Base-by-base conservation (phyloP, 2,113 vertebrate species). In the Ageneiosus marmoratus region DNA sequence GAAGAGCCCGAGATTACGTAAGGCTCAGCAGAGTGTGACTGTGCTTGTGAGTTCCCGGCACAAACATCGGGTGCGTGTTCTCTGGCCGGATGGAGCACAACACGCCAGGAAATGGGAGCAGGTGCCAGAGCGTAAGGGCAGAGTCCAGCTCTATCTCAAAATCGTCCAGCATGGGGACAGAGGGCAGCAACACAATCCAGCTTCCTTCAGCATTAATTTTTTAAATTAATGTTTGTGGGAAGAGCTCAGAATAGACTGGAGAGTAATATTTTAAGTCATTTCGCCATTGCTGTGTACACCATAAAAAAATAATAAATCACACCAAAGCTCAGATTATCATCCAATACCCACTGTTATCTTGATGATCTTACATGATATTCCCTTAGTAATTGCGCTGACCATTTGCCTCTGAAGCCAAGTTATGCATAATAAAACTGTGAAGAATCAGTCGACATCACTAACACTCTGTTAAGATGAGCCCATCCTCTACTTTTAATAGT, bases 111-210 rank as follows among this genome's bases (percentile, higher is more conserved):
- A 80, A 77, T 48, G n/a, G 60, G 5, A 79, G 73, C 60, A 76
- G 51, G 79, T 84, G 83, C 86, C 79, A 84, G 32, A 76, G 69
- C 76, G 69, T 73, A 60, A 56, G 79, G 56, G 65, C 83, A 63
- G 63, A n/a, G 79, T 53, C 79, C 79, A 72, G 79, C 46, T 81
- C 46, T 55, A 46, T 63, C 62, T 73, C 82, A 48, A 84, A 86
- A 84, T 77, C 53, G 65, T 56, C 24, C 63, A 27, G 48, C 50
- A 69, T 0, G 48, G 79, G 77, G 63, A 81, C 48, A 63, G 46
- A 18, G 20, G 22, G n/a, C 60, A 67, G 29, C 44, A 53, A 24
- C 20, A 67, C 5, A 13, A 76, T 16, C 56, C 12, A n/a, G 55
- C 70, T 37, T 75, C 29, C 56, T n/a, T 29, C 67, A 81, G 80